Evolutionary conservation across 2,113 vertebrate species (phyloP).

Genomic region (Hypanus sabinus): DNA sequence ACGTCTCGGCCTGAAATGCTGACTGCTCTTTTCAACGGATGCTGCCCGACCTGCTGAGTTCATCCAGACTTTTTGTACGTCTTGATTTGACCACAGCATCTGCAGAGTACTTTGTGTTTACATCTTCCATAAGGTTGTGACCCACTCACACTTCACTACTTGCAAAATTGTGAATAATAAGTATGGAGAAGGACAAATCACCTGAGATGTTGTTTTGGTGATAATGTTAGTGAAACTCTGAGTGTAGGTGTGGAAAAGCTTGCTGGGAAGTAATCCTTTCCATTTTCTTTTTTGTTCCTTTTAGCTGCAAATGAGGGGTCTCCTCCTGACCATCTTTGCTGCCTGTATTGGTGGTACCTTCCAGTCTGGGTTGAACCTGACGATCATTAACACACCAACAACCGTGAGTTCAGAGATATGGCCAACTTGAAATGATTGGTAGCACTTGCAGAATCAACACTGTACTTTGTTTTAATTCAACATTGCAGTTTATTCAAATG

Average conservation of each 20-base stretch:
- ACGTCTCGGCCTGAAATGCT: too few species aligned
- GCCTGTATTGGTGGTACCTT: conserved; percentile 81
- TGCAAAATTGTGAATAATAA: neutral
- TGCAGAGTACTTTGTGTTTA: too few species aligned
- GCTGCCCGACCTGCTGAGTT: too few species aligned
- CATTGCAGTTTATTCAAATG: conserved; percentile 66
- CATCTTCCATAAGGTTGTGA: too few species aligned
- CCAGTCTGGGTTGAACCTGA: conserved; percentile 84
- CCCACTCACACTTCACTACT: neutral
- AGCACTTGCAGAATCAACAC: neutral
- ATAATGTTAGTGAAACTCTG: neutral
- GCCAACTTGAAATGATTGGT: neutral
- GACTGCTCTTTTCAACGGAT: too few species aligned
- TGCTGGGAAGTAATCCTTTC: neutral
- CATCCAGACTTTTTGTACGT: too few species aligned
- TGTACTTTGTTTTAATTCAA: neutral
- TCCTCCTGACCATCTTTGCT: conserved; percentile 71
- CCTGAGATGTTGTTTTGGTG: neutral
- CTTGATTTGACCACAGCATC: too few species aligned
- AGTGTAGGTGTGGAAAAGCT: neutral
- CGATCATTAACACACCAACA: conserved; percentile 80
- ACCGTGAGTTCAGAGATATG: conserved; percentile 53
- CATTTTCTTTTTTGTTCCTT: conserved; percentile 35
- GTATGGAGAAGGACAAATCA: neutral
- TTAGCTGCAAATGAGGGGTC: conserved; percentile 56